Conservation (phyloP, 2,797 vertebrate species). For the Characodon lateralis region DNA sequence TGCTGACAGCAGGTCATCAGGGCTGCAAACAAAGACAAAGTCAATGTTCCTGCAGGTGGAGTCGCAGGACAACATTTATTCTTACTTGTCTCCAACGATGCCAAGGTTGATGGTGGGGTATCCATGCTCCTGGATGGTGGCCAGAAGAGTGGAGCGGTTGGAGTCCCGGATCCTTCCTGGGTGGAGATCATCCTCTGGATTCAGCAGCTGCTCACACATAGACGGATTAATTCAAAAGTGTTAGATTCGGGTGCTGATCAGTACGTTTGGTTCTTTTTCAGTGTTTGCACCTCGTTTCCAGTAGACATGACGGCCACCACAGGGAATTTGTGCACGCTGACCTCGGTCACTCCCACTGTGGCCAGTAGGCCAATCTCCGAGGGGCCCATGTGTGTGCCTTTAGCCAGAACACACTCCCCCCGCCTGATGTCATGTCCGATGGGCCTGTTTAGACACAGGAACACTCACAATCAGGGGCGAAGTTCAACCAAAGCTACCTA, state of each 20-base stretch:
- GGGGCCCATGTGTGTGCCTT: slow-evolving; percentile 98
- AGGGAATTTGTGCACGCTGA: slow-evolving; percentile 98
- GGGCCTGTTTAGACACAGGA: slow-evolving; percentile 81
- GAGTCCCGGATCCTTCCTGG: slow-evolving; percentile 98
- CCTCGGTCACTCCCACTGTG: slow-evolving; percentile 97
- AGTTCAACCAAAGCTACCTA: no score
- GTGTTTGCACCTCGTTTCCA: slow-evolving; percentile 89
- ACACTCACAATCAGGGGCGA: not conserved
- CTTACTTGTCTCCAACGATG: slow-evolving; percentile 96
- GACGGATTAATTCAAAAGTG: not conserved
- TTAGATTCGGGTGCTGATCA: not conserved
- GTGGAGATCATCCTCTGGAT: slow-evolving; percentile 97
- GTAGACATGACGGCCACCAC: slow-evolving; percentile 99
- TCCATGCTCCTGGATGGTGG: slow-evolving; percentile 98
- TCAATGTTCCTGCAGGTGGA: not conserved
- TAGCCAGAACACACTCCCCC: slow-evolving; percentile 96
- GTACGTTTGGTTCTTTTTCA: not conserved
- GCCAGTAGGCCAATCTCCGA: slow-evolving; percentile 97
- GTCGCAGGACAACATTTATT: fast-evolving
- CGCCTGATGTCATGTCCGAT: slow-evolving; percentile 98
- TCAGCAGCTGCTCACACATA: slow-evolving; percentile 85
- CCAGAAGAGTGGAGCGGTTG: slow-evolving; percentile 96
- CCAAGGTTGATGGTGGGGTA: slow-evolving; percentile 98
- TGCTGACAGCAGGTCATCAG: slow-evolving; percentile 96
- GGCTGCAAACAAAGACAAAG: slow-evolving; percentile 80